A percentile compares a stretch with the other conserved stretches of the same genome.
These are phyloP conservation scores for Bubo blakistoni DNA, from an alignment of 2,113 vertebrate species.

Conservation along the genomic window DNA sequence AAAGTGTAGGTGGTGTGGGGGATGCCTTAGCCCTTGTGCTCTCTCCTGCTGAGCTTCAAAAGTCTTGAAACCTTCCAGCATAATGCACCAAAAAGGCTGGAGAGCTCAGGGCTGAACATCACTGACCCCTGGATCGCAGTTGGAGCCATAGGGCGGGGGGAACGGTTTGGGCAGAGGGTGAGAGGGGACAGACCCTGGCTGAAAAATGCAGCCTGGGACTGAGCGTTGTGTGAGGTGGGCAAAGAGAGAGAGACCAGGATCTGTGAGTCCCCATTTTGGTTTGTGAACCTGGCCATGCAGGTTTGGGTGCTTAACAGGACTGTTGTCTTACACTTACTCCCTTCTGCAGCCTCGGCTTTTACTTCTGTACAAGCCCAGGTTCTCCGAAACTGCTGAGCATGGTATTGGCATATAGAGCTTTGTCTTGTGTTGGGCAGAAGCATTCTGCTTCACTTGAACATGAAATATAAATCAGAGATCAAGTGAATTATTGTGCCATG, in stretches of 20 bases:
- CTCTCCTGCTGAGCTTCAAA: not conserved
- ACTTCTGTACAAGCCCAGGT: not conserved
- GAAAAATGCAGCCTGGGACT: not conserved
- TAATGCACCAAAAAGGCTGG: fast-evolving
- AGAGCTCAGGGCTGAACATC: not conserved
- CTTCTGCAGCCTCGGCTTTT: not conserved
- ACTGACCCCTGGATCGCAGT: fast-evolving
- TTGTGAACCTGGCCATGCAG: not conserved
- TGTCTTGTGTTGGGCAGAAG: not conserved
- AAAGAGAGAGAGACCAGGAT: not conserved
- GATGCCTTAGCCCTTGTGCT: not conserved
- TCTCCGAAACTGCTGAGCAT: not conserved
- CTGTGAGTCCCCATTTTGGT: fast-evolving
- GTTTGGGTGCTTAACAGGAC: not conserved
- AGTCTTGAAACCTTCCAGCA: not conserved
- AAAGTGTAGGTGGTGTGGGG: not conserved
- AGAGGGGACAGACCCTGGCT: not conserved
- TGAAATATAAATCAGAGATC: constrained; percentile 55
- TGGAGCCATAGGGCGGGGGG: not conserved
- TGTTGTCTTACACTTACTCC: not conserved
- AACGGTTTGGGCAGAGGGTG: not conserved
- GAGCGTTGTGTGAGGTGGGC: not conserved
- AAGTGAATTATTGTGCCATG: constrained; percentile 56
- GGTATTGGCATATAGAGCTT: not conserved
- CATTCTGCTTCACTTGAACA: not conserved